These are phyloP conservation scores for Poeciliopsis turrubarensis DNA, from an alignment of 2,113 vertebrate genomes.

Conservation along the genomic window DNA sequence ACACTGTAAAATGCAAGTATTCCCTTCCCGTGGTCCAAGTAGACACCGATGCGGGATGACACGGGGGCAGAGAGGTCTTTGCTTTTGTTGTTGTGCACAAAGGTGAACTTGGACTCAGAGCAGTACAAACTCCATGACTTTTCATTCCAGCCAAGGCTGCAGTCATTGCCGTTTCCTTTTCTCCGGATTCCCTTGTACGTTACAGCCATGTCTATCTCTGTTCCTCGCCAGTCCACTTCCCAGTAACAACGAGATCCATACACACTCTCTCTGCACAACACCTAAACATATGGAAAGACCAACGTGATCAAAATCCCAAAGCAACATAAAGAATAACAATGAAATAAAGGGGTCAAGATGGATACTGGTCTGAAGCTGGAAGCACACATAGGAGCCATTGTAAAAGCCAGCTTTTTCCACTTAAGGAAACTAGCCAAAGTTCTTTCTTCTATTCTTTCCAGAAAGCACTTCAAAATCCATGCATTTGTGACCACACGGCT, in stretches of 20 bases:
- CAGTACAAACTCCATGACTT: conserved; percentile 86
- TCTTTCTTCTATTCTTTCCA: too few species aligned
- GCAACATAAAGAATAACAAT: background rate
- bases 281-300: conserved; percentile 37
- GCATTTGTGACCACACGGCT: too few species aligned
- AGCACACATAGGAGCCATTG: too few species aligned
- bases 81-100: conserved; percentile 83
- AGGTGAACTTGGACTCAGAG: conserved; percentile 82
- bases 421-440: too few species aligned
- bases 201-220: conserved; percentile 80
- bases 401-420: too few species aligned
- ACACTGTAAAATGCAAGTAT: conserved; percentile 82
- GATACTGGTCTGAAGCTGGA: too few species aligned
- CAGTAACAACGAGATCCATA: conserved; percentile 80
- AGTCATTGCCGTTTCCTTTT: conserved; percentile 79
- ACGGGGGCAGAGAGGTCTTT: conserved; percentile 60
- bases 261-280: conserved; percentile 81
- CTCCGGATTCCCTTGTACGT: conserved; percentile 79
- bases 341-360: too few species aligned
- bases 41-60: conserved; percentile 80
- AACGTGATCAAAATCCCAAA: background rate
- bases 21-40: conserved; percentile 76
- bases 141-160: conserved; percentile 83
- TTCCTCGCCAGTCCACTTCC: conserved; percentile 82
- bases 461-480: too few species aligned